Evolutionary conservation across 2,888 invertebrate genomes (phyloP).

Genomic region (Pilophorus perplexus): DNA sequence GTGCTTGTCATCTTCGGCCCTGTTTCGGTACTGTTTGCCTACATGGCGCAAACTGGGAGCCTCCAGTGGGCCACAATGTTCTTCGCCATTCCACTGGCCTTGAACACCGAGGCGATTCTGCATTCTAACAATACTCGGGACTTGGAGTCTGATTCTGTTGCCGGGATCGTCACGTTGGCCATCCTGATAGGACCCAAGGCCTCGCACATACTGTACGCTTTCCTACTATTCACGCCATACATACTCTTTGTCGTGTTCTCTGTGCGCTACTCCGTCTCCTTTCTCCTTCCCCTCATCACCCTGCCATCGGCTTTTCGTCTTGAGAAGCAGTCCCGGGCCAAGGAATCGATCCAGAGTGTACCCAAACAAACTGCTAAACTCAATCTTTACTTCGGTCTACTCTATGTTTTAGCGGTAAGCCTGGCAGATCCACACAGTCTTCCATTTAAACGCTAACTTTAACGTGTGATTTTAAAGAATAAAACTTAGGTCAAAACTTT

Average conservation of each 20-base stretch:
- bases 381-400: slow-evolving; percentile 85
- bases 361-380: slow-evolving; percentile 86
- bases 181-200: slow-evolving; percentile 87
- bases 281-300: slow-evolving; percentile 82
- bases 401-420: slow-evolving; percentile 81
- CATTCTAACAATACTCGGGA: slow-evolving; percentile 95
- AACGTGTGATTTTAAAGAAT: slow-evolving; percentile 10
- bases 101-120: slow-evolving; percentile 92
- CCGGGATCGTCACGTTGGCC: slow-evolving; percentile 92
- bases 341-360: slow-evolving; percentile 73
- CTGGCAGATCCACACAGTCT: slow-evolving; percentile 51
- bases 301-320: slow-evolving; percentile 84
- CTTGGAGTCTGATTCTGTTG: slow-evolving; percentile 79
- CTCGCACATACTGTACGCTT: slow-evolving; percentile 86
- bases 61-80: slow-evolving; percentile 89
- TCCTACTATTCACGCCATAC: slow-evolving; percentile 86
- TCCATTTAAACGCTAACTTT: slow-evolving; percentile 49
- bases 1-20: slow-evolving; percentile 92
- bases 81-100: slow-evolving; percentile 88
- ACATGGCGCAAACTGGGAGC: slow-evolving; percentile 86
- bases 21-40: slow-evolving; percentile 88
- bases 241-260: slow-evolving; percentile 83
- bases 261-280: slow-evolving; percentile 81
- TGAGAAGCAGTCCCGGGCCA: slow-evolving; percentile 80
- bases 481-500: slow-evolving; percentile 8